Conservation (phyloP, 2,888 invertebrate species). For the Watsonalla cultraria region DNA sequence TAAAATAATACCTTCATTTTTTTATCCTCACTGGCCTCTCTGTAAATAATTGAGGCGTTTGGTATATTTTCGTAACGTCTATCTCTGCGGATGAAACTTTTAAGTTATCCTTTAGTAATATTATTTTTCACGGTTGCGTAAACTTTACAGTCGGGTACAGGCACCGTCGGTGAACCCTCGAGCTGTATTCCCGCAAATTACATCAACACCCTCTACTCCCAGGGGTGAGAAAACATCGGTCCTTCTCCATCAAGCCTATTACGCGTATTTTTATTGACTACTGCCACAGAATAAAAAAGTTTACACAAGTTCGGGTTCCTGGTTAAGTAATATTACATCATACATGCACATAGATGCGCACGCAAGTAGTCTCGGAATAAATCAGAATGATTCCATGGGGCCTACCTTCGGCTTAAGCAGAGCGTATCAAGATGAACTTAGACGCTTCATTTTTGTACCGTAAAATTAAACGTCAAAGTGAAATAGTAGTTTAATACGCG, state of each 20-base stretch:
- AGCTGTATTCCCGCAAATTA: constrained; percentile 36
- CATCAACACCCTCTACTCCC: constrained; percentile 41
- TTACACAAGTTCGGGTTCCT: too few relatives aligned
- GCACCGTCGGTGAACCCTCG: neutral
- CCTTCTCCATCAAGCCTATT: constrained; percentile 45
- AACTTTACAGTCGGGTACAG: neutral
- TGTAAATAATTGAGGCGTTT: neutral
- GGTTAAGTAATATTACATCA: too few relatives aligned
- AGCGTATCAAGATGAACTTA: too few relatives aligned
- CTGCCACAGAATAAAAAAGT: neutral
- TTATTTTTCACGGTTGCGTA: neutral
- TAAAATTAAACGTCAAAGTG: too few relatives aligned
- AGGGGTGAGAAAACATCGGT: constrained; percentile 35
- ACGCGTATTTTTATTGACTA: constrained; percentile 47
- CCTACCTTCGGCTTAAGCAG: constrained; percentile 20
- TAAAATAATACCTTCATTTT: too few relatives aligned
- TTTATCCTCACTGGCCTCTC: neutral
- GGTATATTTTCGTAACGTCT: neutral
- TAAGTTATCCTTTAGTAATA: neutral
- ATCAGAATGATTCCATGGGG: constrained; percentile 1
- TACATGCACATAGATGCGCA: too few relatives aligned
- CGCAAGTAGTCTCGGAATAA: too few relatives aligned
- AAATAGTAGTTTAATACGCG: too few relatives aligned
- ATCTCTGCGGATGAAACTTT: neutral
- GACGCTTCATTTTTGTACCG: too few relatives aligned